phyloP scores from a whole-genome alignment of 92 coral and sea anemone genomes.

The Palythoa caribaeorum region DNA sequence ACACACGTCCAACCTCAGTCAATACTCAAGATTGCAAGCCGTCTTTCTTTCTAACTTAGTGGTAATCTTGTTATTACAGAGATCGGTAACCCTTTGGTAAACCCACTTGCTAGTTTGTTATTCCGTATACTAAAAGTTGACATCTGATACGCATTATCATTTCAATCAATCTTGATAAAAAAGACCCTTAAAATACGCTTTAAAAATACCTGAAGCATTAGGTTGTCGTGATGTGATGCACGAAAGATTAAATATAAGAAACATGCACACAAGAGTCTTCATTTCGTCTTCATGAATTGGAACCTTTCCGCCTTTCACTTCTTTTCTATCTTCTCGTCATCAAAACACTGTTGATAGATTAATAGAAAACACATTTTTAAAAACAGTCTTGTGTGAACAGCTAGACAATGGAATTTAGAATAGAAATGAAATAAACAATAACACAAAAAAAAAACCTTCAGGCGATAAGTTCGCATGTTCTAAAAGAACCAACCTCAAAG shows the following conservation, averaged over 20 bases:
- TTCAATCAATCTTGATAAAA: not conserved
- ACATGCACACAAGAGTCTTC: not conserved
- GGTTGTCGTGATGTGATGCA: not conserved
- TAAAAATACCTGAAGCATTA: conserved; percentile 5
- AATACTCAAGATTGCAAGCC: too few relatives aligned
- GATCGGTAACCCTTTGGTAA: not conserved
- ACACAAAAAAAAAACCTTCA: too few relatives aligned
- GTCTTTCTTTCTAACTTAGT: not conserved
- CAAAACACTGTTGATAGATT: not conserved
- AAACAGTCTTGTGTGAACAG: not conserved
- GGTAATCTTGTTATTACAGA: not conserved
- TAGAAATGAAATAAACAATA: too few relatives aligned
- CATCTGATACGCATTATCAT: not conserved
- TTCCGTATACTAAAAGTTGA: not conserved
- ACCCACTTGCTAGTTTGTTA: not conserved
- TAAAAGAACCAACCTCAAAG: too few relatives aligned
- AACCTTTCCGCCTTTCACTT: not conserved
- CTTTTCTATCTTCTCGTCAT: not conserved
- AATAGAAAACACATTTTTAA: not conserved
- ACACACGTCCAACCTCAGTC: too few relatives aligned
- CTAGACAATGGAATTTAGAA: not conserved
- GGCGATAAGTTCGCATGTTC: too few relatives aligned
- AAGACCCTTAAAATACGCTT: not conserved
- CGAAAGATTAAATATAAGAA: not conserved
- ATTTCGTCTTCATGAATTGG: not conserved